Evolutionary conservation across 2,888 invertebrate species (phyloP).

Genomic region (Abrostola triplasia): DNA sequence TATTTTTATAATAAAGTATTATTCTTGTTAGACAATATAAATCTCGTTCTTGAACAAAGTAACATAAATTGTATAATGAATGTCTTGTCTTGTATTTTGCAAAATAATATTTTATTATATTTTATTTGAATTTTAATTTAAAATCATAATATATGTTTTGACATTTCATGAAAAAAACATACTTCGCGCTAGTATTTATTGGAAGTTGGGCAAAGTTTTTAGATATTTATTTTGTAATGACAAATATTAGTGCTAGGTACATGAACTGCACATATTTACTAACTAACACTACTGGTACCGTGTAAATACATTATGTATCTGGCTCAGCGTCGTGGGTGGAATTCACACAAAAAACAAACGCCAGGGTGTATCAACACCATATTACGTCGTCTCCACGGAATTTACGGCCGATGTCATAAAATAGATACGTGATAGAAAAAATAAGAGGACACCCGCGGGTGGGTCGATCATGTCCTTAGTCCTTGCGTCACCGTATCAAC

Average conservation of each 20-base stretch:
- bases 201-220: not conserved
- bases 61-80: no score
- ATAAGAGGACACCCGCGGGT: conserved; percentile 65
- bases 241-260: conserved; percentile 24
- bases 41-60: no score
- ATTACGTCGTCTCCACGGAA: conserved; percentile 64
- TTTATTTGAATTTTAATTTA: no score
- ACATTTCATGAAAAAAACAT: no score
- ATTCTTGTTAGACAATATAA: no score
- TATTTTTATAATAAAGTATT: no score
- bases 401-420: conserved; percentile 73
- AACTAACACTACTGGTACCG: conserved; percentile 46
- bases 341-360: conserved; percentile 61
- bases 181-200: no score
- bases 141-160: no score
- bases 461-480: conserved; percentile 60
- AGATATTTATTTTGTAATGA: conserved; percentile 36
- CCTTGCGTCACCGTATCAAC: conserved; percentile 75
- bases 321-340: conserved; percentile 57
- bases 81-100: no score
- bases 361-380: conserved; percentile 55
- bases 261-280: conserved; percentile 53
- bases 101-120: no score
- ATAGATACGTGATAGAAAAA: conserved; percentile 74
- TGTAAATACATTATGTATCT: conserved; percentile 53